A percentile compares a stretch with the other conserved stretches of the same genome.
phyloP scores from a whole-genome alignment of 2,113 vertebrate species.

The Clinocottus analis region DNA sequence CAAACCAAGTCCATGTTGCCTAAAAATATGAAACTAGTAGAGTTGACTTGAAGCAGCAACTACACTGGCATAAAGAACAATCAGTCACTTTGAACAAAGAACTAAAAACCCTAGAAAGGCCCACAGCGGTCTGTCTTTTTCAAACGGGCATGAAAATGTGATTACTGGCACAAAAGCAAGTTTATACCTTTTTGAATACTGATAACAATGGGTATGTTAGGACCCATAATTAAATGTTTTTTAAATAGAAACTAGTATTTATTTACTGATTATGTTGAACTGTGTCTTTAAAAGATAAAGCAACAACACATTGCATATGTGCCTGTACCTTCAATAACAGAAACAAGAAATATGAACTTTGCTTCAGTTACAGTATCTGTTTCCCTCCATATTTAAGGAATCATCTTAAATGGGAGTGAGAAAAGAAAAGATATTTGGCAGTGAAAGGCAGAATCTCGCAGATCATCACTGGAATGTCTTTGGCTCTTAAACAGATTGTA shows the following conservation, averaged over 20 bases:
- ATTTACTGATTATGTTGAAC: neutral
- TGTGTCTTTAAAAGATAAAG: neutral
- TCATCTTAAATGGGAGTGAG: neutral
- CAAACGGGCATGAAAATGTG: slow-evolving; percentile 5
- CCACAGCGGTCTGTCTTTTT: neutral
- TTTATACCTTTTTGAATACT: slow-evolving; percentile 16
- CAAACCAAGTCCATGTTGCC: slow-evolving; percentile 11
- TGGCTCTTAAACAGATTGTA: slow-evolving; percentile 32
- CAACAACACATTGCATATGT: slow-evolving; percentile 4
- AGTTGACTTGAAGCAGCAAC: slow-evolving; percentile 49
- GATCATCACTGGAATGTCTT: slow-evolving; percentile 52
- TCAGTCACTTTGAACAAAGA: slow-evolving; percentile 44
- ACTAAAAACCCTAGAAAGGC: neutral
- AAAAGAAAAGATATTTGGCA: slow-evolving; percentile 22
- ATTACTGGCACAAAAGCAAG: neutral
- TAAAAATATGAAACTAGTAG: neutral
- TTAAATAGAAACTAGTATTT: neutral
- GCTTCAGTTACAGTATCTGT: neutral
- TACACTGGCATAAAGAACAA: slow-evolving; percentile 9
- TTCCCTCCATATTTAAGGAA: neutral
- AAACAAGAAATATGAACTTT: slow-evolving; percentile 6
- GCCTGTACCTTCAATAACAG: neutral
- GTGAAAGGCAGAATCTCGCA: slow-evolving; percentile 16
- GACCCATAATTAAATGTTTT: neutral
- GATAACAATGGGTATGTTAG: slow-evolving; percentile 6